Percentiles rank a stretch among this genome's conserved stretches.
phyloP scores from a whole-genome alignment of 1,140 invertebrate genomes.

The Penaeus japonicus region DNA sequence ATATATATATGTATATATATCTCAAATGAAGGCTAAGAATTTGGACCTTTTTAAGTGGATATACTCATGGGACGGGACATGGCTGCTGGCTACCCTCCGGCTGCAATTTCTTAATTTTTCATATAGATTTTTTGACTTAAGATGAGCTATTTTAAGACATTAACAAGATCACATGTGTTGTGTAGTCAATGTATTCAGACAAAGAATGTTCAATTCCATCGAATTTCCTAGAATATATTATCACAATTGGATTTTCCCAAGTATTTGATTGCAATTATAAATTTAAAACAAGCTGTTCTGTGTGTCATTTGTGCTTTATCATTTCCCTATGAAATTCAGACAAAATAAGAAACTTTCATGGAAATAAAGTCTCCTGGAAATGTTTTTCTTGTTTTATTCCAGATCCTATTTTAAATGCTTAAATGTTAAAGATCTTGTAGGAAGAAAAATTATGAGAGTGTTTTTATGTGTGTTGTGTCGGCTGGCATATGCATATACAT shows the following conservation, averaged over 20 bases:
- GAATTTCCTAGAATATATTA: constrained; percentile 46
- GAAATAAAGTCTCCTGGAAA: constrained; percentile 53
- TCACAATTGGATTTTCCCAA: constrained; percentile 42
- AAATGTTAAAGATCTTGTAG: background rate
- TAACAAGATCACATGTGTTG: constrained; percentile 56
- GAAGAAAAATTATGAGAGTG: background rate
- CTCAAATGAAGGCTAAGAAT: constrained; percentile 37
- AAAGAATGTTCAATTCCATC: constrained; percentile 52
- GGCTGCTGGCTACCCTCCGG: constrained; percentile 50
- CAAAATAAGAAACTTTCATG: constrained; percentile 50
- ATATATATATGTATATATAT: background rate
- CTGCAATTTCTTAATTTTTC: constrained; percentile 53
- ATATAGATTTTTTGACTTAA: constrained; percentile 51
- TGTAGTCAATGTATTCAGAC: constrained; percentile 52
- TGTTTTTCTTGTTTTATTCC: constrained; percentile 21
- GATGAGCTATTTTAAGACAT: constrained; percentile 54
- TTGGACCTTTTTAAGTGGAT: constrained; percentile 43
- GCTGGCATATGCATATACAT: background rate
- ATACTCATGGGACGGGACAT: constrained; percentile 51
- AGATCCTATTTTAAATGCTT: background rate
- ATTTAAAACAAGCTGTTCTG: constrained; percentile 47
- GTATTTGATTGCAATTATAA: constrained; percentile 47
- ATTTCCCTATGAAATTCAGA: constrained; percentile 53
- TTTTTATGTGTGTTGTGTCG: constrained; percentile 15
- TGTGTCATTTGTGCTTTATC: constrained; percentile 56